Base-by-base conservation (phyloP, 2,888 invertebrate species). In the Philereme transversata region DNA sequence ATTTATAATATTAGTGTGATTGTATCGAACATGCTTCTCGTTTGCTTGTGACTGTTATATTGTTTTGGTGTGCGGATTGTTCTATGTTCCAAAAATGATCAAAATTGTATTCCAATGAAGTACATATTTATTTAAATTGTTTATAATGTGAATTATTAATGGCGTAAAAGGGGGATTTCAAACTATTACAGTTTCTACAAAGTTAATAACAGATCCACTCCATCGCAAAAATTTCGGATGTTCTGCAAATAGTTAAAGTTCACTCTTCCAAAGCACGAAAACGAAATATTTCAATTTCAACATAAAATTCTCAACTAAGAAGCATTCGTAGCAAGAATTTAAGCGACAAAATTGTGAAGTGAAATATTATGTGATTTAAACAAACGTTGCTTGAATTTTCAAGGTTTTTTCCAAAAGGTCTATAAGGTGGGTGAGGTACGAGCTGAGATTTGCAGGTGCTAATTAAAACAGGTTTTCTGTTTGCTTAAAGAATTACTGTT, bases 391-490 rank as follows among this genome's bases (percentile, higher is more conserved):
- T 43, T 34, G n/a, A n/a, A 11, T 6, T 44, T 8, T 44, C 48
- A 41, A 35, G 34, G 10, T 47, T 49, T 47, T 58, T 48, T 34
- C 50, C 62, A 10, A 40, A 57, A 51, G 51, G 43, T 36, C n/a
- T 43, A 50, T 57, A 53, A 57, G 46, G 51, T 55, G 50, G 43
- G 36, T 40, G 36, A 34, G 40, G 50, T 47, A 38, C 47, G 48
- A 10, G 50, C 35, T 10, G 36, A 57, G 53, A 51, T 62, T 57
- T 55, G 59, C 49, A 53, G 50, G 58, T 54, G 67, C 45, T 67
- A 65, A 69, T 65, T 69, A 56, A 58, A 67, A 67, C 61, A 33
- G 61, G 64, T 63, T 65, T 57, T 57, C 35, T 4, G 56, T 64
- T 62, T 53, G 52, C 41, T 45, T 57, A 49, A 55, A 49, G 22